These are phyloP conservation scores for Emesis russula DNA, from an alignment of 2,888 invertebrate genomes.

Conservation along the genomic window DNA sequence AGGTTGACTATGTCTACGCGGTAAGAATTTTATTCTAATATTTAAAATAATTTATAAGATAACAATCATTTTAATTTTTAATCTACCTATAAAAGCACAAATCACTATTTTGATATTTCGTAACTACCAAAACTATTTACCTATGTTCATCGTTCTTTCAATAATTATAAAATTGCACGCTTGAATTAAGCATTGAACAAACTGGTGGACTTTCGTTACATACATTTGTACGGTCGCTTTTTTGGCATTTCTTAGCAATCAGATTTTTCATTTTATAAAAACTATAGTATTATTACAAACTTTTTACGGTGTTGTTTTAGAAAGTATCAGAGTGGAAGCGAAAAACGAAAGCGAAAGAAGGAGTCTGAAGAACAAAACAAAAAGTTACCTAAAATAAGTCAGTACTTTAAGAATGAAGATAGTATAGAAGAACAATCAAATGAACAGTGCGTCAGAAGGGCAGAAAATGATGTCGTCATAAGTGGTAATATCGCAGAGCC, in stretches of 20 bases:
- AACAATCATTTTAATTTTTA: too few species aligned
- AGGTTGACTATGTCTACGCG: too few species aligned
- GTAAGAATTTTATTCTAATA: too few species aligned
- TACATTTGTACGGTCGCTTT: slow-evolving; percentile 7
- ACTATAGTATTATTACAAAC: background rate
- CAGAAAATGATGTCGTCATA: background rate
- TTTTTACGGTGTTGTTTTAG: background rate
- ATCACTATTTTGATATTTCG: too few species aligned
- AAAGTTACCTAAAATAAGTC: slow-evolving; percentile 5
- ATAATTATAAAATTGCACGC: slow-evolving; percentile 8
- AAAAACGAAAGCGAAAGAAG: too few species aligned
- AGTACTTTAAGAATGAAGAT: slow-evolving; percentile 1
- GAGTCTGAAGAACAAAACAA: background rate
- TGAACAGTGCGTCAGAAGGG: background rate
- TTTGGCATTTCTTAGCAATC: slow-evolving; percentile 2
- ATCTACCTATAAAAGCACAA: too few species aligned
- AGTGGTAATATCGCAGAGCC: background rate
- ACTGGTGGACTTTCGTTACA: background rate
- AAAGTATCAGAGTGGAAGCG: background rate
- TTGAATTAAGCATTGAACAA: background rate
- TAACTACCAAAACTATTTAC: background rate
- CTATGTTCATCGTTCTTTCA: slow-evolving; percentile 15
- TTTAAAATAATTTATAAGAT: too few species aligned
- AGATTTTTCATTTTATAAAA: slow-evolving; percentile 14
- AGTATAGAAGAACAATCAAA: background rate